phyloP scores from a whole-genome alignment of 2,888 invertebrate genomes.

The Limnephilus auricula region DNA sequence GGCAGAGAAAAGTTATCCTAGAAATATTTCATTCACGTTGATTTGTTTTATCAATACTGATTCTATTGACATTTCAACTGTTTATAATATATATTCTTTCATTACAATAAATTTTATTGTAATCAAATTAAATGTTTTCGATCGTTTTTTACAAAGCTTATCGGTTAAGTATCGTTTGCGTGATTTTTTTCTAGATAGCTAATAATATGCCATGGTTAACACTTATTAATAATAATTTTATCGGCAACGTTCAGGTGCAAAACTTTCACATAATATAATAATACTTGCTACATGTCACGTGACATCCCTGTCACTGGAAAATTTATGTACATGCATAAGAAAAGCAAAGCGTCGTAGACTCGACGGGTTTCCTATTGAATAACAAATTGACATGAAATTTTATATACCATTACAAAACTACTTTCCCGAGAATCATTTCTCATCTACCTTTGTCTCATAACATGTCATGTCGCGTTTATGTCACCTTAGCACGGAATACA shows the following conservation, averaged over 20 bases:
- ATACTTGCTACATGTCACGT: background rate
- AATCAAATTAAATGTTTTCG: no score
- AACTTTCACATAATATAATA: background rate
- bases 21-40: background rate
- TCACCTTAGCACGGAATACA: background rate
- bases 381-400: background rate
- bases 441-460: background rate
- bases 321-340: background rate
- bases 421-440: background rate
- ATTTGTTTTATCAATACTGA: no score
- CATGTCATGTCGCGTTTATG: background rate
- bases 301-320: background rate
- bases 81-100: no score
- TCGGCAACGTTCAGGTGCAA: background rate
- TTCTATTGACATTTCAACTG: no score
- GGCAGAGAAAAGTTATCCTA: background rate
- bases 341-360: background rate
- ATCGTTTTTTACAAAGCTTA: no score
- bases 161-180: background rate
- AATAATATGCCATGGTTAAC: background rate
- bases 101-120: no score
- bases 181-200: background rate
- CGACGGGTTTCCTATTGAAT: background rate
- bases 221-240: background rate
- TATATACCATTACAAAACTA: background rate